phyloP scores from a whole-genome alignment of 2,797 vertebrate species.

The Catostomus latipinnis region DNA sequence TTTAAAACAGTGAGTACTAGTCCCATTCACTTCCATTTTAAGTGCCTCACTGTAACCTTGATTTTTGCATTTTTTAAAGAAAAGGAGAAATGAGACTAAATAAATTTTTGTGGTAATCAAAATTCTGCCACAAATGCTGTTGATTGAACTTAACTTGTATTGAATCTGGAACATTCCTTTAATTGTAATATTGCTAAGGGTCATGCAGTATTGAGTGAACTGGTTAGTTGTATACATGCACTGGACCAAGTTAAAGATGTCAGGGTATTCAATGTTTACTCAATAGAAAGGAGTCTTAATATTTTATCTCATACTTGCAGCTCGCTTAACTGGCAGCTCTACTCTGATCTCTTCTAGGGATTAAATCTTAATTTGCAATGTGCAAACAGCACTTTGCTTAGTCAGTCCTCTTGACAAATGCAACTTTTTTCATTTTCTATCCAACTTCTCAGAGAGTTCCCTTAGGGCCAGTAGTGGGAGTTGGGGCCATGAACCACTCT shows the following conservation, averaged over 20 bases:
- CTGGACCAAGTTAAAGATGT: neutral
- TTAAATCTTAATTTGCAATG: constrained; percentile 33
- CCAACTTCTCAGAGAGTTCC: neutral
- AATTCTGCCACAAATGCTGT: no score
- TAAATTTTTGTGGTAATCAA: no score
- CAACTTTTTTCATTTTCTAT: constrained; percentile 5
- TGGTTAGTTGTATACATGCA: constrained; percentile 24
- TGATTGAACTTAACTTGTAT: no score
- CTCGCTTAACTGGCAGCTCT: constrained; percentile 23
- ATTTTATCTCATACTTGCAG: constrained; percentile 58
- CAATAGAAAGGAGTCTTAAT: constrained; percentile 48
- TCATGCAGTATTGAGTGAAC: neutral
- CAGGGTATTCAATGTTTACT: constrained; percentile 29
- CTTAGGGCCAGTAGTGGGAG: neutral
- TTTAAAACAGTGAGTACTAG: no score
- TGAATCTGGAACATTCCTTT: no score
- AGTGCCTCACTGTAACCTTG: no score
- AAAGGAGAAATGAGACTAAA: no score
- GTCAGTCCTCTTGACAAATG: neutral
- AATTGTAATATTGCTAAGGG: no score
- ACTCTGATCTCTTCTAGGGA: constrained; percentile 30
- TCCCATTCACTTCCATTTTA: no score
- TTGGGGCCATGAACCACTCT: neutral
- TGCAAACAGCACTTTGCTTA: constrained; percentile 1
- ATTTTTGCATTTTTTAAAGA: no score